phyloP scores from a whole-genome alignment of 2,113 vertebrate species.

The Hemichromis elongatus region DNA sequence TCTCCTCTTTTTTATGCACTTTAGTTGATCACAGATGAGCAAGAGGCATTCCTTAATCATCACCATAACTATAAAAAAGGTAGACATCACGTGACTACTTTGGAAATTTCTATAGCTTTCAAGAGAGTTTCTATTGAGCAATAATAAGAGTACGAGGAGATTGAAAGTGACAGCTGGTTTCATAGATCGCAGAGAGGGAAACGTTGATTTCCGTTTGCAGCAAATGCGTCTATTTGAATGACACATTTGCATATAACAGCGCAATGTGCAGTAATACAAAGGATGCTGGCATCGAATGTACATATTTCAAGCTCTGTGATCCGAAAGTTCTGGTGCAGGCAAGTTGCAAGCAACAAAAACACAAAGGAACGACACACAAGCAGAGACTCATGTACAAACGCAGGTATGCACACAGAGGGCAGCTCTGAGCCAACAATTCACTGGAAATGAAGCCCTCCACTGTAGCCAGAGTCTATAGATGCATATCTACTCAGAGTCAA shows the following conservation, averaged over 20 bases:
- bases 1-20: slow-evolving; percentile 51
- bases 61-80: background rate
- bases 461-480: slow-evolving; percentile 47
- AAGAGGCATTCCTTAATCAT: slow-evolving; percentile 44
- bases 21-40: slow-evolving; percentile 58
- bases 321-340: background rate
- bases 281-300: background rate
- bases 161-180: slow-evolving; percentile 8
- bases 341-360: background rate
- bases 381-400: slow-evolving; percentile 44
- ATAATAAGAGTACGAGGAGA: background rate
- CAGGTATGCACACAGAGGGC: slow-evolving; percentile 61
- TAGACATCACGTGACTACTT: background rate
- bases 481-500: slow-evolving; percentile 50
- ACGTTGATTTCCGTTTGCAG: background rate
- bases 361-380: background rate
- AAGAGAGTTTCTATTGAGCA: background rate
- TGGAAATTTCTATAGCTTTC: slow-evolving; percentile 3
- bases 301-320: background rate
- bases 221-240: background rate
- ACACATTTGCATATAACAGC: background rate
- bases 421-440: slow-evolving; percentile 58
- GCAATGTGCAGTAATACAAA: background rate
- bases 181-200: background rate
- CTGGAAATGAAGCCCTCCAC: slow-evolving; percentile 42